Evolutionary conservation across 2,797 vertebrate species (phyloP).

Genomic region (Denticeps clupeoides): DNA sequence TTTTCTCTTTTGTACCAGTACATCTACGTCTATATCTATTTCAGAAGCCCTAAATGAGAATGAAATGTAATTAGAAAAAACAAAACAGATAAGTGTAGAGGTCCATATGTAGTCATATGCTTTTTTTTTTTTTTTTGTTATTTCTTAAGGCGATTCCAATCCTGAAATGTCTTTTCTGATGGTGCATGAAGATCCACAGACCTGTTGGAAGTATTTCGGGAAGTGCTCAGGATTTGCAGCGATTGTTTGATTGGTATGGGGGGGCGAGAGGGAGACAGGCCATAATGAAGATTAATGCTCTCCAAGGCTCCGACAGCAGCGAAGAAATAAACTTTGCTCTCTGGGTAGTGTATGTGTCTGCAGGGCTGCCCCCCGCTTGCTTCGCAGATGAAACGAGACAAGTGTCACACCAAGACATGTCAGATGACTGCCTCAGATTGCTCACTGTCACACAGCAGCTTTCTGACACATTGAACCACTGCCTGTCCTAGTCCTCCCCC

Average conservation of each 20-base stretch:
- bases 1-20: too few relatives aligned
- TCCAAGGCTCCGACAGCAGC: conserved; percentile 25
- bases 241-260: conserved; percentile 6
- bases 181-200: too few relatives aligned
- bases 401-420: conserved; percentile 34
- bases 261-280: conserved; percentile 21
- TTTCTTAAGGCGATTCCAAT: too few relatives aligned
- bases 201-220: too few relatives aligned
- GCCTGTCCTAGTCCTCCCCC: too few relatives aligned
- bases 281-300: conserved; percentile 41
- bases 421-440: conserved; percentile 23
- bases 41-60: too few relatives aligned
- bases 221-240: not conserved
- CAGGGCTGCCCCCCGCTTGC: conserved; percentile 50
- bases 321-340: conserved; percentile 60
- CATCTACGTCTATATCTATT: too few relatives aligned
- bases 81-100: too few relatives aligned
- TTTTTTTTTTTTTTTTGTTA: too few relatives aligned
- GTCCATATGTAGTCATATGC: too few relatives aligned
- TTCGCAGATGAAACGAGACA: conserved; percentile 62
- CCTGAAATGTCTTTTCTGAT: too few relatives aligned
- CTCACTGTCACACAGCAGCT: conserved; percentile 22
- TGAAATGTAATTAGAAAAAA: too few relatives aligned
- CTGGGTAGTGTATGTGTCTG: conserved; percentile 51
- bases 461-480: conserved; percentile 12